Conservation (phyloP, 2,888 invertebrate genomes). For the Keiferia lycopersicella region DNA sequence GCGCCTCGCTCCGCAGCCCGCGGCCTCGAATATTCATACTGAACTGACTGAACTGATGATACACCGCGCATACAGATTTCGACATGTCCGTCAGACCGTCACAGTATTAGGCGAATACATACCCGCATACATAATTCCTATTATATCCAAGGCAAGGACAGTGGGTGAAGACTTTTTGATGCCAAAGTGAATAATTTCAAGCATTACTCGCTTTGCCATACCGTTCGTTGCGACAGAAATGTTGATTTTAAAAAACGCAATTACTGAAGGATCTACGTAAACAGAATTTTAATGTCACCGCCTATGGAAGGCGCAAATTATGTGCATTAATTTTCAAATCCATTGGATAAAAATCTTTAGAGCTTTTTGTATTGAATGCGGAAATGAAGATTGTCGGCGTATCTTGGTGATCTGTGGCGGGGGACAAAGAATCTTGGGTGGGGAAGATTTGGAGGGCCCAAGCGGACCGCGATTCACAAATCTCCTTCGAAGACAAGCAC, state of each 20-base stretch:
- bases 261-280: conserved; percentile 12
- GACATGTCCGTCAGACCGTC: conserved; percentile 39
- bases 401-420: conserved; percentile 41
- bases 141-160: background rate
- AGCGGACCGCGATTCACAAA: conserved; percentile 68
- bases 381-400: conserved; percentile 37
- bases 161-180: background rate
- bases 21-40: conserved; percentile 60
- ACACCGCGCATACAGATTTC: conserved; percentile 36
- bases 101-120: conserved; percentile 20
- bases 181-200: background rate
- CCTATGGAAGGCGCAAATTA: conserved; percentile 19
- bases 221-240: background rate
- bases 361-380: conserved; percentile 23
- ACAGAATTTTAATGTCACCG: conserved; percentile 21
- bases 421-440: conserved; percentile 51
- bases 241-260: background rate
- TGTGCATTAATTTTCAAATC: conserved; percentile 25
- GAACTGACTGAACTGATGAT: conserved; percentile 41
- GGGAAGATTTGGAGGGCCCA: conserved; percentile 53
- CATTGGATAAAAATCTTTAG: conserved; percentile 21
- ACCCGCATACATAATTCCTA: conserved; percentile 24
- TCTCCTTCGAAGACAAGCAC: conserved; percentile 62
- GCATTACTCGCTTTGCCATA: too few species aligned
- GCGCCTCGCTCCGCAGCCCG: conserved; percentile 39